Evolutionary conservation across 2,888 invertebrate species (phyloP).

Genomic region (Nephrocerus scutellatus): DNA sequence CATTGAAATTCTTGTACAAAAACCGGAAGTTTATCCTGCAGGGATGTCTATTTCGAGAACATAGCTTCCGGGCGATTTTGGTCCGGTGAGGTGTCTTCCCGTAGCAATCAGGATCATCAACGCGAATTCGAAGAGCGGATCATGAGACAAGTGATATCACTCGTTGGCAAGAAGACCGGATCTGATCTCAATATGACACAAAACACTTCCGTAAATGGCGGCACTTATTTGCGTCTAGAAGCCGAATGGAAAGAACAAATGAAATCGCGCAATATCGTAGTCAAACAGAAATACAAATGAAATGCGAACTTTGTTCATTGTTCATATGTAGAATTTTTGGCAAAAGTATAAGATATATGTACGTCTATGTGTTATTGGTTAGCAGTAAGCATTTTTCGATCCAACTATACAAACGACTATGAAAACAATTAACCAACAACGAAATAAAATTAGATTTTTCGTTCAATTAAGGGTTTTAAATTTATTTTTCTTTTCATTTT

Average conservation of each 20-base stretch:
- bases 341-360: too few species aligned
- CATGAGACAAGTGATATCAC: constrained; percentile 49
- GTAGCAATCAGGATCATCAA: constrained; percentile 84
- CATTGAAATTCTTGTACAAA: neutral
- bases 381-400: too few species aligned
- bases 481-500: too few species aligned
- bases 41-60: constrained; percentile 71
- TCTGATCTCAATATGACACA: constrained; percentile 33
- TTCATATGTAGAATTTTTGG: too few species aligned
- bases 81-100: constrained; percentile 67
- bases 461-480: too few species aligned
- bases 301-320: too few species aligned
- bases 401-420: too few species aligned
- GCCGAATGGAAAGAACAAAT: constrained; percentile 65
- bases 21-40: constrained; percentile 40
- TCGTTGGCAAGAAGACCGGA: constrained; percentile 43
- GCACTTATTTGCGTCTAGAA: constrained; percentile 68
- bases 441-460: too few species aligned
- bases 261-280: constrained; percentile 37
- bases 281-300: too few species aligned
- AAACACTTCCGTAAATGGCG: constrained; percentile 50
- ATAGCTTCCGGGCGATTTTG: constrained; percentile 64
- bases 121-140: constrained; percentile 74
- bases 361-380: too few species aligned
- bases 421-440: too few species aligned